phyloP scores from a whole-genome alignment of 2,797 vertebrate species.

The Xiphophorus birchmanni region DNA sequence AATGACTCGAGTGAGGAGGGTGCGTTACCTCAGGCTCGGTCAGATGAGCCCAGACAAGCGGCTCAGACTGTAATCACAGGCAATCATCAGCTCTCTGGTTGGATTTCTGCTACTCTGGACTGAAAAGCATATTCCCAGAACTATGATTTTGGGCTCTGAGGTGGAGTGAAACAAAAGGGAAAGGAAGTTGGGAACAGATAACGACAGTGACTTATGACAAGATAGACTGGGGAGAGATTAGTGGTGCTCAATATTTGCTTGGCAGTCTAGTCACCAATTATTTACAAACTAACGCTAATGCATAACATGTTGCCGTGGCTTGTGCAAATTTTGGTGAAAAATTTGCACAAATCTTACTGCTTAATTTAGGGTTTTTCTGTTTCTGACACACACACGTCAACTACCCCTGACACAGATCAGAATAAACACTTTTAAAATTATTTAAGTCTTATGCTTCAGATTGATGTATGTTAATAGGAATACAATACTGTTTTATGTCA shows the following conservation, averaged over 20 bases:
- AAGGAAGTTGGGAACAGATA: slow-evolving; percentile 8
- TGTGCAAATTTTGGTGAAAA: not conserved
- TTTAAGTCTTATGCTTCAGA: not conserved
- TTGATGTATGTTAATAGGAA: not conserved
- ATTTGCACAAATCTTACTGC: not conserved
- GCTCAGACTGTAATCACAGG: slow-evolving; percentile 76
- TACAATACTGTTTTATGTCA: not conserved
- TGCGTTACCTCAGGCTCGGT: slow-evolving; percentile 49
- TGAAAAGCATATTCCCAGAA: slow-evolving; percentile 46
- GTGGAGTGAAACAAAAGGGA: slow-evolving; percentile 36
- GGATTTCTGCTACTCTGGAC: slow-evolving; percentile 55
- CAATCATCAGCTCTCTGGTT: slow-evolving; percentile 72
- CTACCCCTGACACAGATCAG: not conserved
- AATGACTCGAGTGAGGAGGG: slow-evolving; percentile 66
- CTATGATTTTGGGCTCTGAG: slow-evolving; percentile 59
- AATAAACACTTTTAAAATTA: not conserved
- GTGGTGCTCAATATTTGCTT: not conserved
- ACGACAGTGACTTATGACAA: slow-evolving; percentile 12
- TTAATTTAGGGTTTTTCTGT: not conserved
- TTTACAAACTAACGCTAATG: not conserved
- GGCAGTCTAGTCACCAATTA: not conserved
- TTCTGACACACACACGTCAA: not conserved
- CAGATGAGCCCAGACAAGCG: slow-evolving; percentile 71
- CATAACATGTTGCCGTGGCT: not conserved
- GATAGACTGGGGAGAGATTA: not conserved